Evolutionary conservation across 2,888 invertebrate species (phyloP).

Genomic region (Epistrophe grossulariae): DNA sequence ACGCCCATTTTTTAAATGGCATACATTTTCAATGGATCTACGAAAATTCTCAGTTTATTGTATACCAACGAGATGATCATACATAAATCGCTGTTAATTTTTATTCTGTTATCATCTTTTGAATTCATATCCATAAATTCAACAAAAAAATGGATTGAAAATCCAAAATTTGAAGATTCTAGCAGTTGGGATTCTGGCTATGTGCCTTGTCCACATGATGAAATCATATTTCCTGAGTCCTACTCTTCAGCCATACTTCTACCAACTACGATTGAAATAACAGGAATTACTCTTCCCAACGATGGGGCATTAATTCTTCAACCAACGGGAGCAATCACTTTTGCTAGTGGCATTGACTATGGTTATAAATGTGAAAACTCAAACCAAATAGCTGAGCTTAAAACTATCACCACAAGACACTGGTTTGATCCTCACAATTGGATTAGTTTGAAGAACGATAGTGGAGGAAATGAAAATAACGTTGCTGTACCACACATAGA

Average conservation of each 20-base stretch:
- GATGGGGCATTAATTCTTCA: conserved; percentile 80
- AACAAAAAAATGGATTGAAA: conserved; percentile 79
- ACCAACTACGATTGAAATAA: conserved; percentile 77
- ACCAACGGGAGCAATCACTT: conserved; percentile 78
- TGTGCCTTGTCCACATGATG: conserved; percentile 80
- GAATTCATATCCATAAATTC: conserved; percentile 12
- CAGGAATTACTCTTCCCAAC: conserved; percentile 79
- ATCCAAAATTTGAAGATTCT: conserved; percentile 78
- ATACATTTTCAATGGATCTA: not conserved
- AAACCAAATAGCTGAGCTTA: conserved; percentile 77
- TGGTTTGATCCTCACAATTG: conserved; percentile 83
- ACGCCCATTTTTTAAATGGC: conserved; percentile 51
- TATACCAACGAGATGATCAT: conserved; percentile 56
- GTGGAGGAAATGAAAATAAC: conserved; percentile 32
- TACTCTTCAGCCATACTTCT: conserved; percentile 80
- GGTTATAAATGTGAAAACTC: conserved; percentile 78
- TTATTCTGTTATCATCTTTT: not conserved
- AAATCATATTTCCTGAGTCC: conserved; percentile 80
- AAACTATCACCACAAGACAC: conserved; percentile 77
- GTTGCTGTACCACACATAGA: conserved; percentile 80
- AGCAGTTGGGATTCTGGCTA: conserved; percentile 79
- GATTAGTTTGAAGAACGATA: conserved; percentile 71
- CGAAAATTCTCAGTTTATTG: conserved; percentile 35
- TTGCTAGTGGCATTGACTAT: conserved; percentile 74
- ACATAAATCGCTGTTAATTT: conserved; percentile 20